Evolutionary conservation across 2,888 invertebrate genomes (phyloP).

Genomic region (Aporophyla lueneburgensis): DNA sequence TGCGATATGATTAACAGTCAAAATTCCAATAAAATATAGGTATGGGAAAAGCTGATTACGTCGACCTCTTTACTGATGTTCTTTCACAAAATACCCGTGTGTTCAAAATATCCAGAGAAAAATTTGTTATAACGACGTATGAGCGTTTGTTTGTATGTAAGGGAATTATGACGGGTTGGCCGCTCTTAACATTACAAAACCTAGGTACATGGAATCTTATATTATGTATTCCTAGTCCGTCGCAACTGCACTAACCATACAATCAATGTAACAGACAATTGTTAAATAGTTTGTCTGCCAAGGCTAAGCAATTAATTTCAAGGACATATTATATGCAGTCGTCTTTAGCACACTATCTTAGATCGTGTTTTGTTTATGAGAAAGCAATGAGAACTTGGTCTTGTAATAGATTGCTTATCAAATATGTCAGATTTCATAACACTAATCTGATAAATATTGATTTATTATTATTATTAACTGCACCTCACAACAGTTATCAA

Average conservation of each 20-base stretch:
- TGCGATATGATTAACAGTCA: no score
- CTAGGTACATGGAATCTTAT: background rate
- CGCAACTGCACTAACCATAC: conserved; percentile 32
- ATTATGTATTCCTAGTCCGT: conserved; percentile 39
- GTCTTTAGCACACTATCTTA: background rate
- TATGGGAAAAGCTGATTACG: no score
- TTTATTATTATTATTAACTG: background rate
- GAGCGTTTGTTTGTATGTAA: no score
- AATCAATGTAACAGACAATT: conserved; percentile 18
- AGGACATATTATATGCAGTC: conserved; percentile 4
- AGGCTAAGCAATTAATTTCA: conserved; percentile 13
- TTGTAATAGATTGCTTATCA: background rate
- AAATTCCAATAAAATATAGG: no score
- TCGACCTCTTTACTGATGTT: no score
- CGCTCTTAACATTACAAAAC: background rate
- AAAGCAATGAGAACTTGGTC: background rate
- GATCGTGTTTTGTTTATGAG: conserved; percentile 3
- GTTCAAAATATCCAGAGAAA: no score
- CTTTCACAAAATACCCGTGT: no score
- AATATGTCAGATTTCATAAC: background rate
- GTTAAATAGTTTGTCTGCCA: background rate
- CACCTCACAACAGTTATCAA: background rate
- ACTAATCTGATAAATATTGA: background rate
- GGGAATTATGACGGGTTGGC: no score
- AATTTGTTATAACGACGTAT: no score